Evolutionary conservation across 2,888 invertebrate species (phyloP).

Genomic region (Entomobrya proxima): DNA sequence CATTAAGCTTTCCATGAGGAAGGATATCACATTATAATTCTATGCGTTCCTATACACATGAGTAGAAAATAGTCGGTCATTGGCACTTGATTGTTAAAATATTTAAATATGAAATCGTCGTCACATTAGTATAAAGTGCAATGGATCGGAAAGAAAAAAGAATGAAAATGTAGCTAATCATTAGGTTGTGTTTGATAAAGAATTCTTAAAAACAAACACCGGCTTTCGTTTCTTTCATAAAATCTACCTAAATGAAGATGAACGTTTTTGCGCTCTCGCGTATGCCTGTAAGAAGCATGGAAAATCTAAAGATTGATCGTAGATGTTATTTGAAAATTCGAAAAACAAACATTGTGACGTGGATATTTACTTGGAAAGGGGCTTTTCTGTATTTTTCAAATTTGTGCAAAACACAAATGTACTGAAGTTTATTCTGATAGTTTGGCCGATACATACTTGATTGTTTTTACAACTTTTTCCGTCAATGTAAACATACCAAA

Average conservation of each 20-base stretch:
- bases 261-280: too few relatives aligned
- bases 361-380: neutral
- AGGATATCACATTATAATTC: neutral
- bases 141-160: neutral
- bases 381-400: neutral
- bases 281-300: neutral
- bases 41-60: neutral
- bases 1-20: neutral
- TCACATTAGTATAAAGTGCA: neutral
- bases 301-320: neutral
- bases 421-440: constrained; percentile 7
- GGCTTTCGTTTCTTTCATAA: too few relatives aligned
- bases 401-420: neutral
- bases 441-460: neutral
- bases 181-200: too few relatives aligned
- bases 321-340: neutral
- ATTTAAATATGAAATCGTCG: too few relatives aligned
- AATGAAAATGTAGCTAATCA: too few relatives aligned
- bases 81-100: neutral
- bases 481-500: neutral
- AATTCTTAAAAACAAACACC: too few relatives aligned
- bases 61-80: neutral
- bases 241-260: too few relatives aligned
- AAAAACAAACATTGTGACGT: constrained; percentile 16
- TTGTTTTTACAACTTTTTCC: neutral